A percentile compares a stretch with the other conserved stretches of the same genome.
Evolutionary conservation across 2,888 invertebrate genomes (phyloP).

Genomic region (Asteroscopus sphinx): DNA sequence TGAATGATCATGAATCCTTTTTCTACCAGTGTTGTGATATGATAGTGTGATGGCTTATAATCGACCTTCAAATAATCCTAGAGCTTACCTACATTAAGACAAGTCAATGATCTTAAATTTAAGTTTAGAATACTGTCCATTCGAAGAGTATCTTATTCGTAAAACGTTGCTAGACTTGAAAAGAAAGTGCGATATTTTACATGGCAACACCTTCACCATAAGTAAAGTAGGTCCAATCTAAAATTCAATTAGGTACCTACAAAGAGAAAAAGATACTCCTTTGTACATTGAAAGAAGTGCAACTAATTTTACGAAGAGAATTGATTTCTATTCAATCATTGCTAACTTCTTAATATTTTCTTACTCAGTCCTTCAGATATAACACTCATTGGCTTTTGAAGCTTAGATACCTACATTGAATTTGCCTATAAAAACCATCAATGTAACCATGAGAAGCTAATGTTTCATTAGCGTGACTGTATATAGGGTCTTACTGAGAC

Average conservation of each 20-base stretch:
- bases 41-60: conserved; percentile 76
- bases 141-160: conserved; percentile 76
- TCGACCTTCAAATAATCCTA: conserved; percentile 59
- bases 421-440: background rate
- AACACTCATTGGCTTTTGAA: conserved; percentile 2
- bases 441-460: background rate
- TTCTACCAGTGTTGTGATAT: conserved; percentile 67
- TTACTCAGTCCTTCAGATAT: conserved; percentile 28
- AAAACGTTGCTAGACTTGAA: conserved; percentile 44
- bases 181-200: conserved; percentile 47
- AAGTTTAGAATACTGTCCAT: conserved; percentile 60
- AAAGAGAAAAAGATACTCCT: conserved; percentile 81
- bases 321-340: background rate
- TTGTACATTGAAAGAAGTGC: conserved; percentile 63
- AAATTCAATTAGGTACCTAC: conserved; percentile 27
- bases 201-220: conserved; percentile 60
- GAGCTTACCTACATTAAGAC: conserved; percentile 65
- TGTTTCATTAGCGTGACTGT: background rate
- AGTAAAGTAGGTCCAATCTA: conserved; percentile 30
- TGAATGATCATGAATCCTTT: conserved; percentile 63
- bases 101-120: conserved; percentile 60
- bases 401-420: background rate
- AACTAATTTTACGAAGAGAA: conserved; percentile 64
- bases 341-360: conserved; percentile 7
- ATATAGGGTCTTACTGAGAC: no score